These are phyloP conservation scores for Coptodon bakossiorum DNA, from an alignment of 2,113 vertebrate genomes.

Conservation along the genomic window DNA sequence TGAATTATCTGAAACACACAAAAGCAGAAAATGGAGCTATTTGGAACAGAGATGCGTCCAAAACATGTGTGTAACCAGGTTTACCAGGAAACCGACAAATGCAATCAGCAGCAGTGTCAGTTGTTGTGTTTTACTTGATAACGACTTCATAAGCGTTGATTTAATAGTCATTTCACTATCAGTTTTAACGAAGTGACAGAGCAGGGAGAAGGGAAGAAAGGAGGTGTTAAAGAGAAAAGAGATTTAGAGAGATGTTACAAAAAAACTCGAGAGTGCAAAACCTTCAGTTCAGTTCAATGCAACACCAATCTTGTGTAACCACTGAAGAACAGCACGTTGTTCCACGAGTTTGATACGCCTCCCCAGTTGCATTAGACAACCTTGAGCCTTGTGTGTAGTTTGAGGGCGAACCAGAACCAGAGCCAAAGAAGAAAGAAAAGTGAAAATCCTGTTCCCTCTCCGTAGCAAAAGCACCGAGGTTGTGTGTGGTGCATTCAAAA, in stretches of 20 bases:
- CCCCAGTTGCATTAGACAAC: constrained; percentile 9
- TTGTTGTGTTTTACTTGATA: rapidly evolving
- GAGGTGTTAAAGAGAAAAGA: background rate
- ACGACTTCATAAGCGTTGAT: background rate
- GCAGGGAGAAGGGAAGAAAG: background rate
- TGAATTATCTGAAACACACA: background rate
- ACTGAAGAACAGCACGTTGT: background rate
- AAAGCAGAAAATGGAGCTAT: background rate
- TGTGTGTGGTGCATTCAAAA: constrained; percentile 13
- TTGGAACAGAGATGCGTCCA: background rate
- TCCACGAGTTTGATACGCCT: background rate
- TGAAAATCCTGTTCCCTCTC: constrained; percentile 16
- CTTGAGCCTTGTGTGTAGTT: constrained; percentile 11
- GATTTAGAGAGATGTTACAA: background rate
- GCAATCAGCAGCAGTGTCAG: background rate
- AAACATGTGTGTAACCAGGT: background rate
- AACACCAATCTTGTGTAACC: constrained; percentile 7
- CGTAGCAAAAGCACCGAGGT: background rate
- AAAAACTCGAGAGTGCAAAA: background rate
- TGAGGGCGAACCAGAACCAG: constrained; percentile 1
- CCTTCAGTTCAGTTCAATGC: background rate
- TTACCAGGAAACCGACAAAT: background rate
- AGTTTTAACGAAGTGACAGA: background rate
- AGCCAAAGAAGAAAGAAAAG: constrained; percentile 34
- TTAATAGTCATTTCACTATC: background rate